Conservation (phyloP, 2,888 invertebrate genomes). For the Parnassius mnemosyne region DNA sequence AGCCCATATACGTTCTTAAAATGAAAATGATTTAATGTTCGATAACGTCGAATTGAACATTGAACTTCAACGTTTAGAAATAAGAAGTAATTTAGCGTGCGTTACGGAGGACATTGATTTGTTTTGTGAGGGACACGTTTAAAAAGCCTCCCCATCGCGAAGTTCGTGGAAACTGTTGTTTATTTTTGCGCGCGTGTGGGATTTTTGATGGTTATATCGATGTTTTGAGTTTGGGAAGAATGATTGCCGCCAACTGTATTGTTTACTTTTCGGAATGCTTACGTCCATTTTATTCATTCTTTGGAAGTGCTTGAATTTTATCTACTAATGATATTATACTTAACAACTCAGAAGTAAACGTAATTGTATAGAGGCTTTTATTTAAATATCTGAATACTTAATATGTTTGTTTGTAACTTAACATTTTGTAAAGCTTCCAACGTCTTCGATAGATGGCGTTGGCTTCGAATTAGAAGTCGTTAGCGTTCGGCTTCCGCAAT, state of each 20-base stretch:
- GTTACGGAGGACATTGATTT: conserved; percentile 2
- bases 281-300: conserved; percentile 10
- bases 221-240: conserved; percentile 31
- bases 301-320: no score
- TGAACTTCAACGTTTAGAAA: conserved; percentile 35
- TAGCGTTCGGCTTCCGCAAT: no score
- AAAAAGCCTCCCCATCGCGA: conserved; percentile 34
- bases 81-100: conserved; percentile 24
- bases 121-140: conserved; percentile 21
- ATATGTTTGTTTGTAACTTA: no score
- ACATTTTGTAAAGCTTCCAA: no score
- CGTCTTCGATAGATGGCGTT: no score
- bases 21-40: conserved; percentile 27
- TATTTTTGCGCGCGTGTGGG: conserved; percentile 46
- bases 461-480: no score
- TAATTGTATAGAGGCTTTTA: no score
- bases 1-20: conserved; percentile 35
- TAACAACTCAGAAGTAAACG: no score
- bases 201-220: conserved; percentile 37
- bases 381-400: no score
- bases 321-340: no score
- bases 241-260: conserved; percentile 28
- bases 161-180: conserved; percentile 43
- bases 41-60: conserved; percentile 28
- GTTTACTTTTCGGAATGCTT: conserved; percentile 20